phyloP scores from a whole-genome alignment of 2,797 vertebrate genomes.

The Brachymystax lenok region DNA sequence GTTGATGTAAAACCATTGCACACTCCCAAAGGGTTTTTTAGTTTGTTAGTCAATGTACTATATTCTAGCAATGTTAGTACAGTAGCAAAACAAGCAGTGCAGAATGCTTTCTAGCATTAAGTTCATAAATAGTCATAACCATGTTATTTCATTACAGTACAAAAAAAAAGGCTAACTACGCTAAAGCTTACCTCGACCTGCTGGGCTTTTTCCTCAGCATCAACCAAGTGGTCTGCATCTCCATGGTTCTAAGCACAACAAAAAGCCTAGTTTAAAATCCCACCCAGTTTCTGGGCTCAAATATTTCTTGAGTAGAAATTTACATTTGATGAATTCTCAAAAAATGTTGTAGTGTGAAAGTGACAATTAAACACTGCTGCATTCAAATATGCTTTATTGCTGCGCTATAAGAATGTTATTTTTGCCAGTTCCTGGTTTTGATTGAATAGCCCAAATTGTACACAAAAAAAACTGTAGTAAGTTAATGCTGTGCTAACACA shows the following conservation, averaged over 20 bases:
- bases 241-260: constrained; percentile 14
- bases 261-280: background rate
- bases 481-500: no score
- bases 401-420: no score
- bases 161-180: background rate
- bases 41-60: no score
- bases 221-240: background rate
- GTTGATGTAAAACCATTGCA: background rate
- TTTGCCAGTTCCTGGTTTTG: no score
- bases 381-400: no score
- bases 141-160: background rate
- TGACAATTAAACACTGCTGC: no score
- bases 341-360: no score
- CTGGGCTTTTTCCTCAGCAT: constrained; percentile 7
- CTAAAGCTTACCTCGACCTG: constrained; percentile 17
- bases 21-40: no score
- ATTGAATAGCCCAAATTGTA: no score
- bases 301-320: no score
- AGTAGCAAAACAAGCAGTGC: background rate
- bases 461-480: no score
- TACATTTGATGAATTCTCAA: no score
- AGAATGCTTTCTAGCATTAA: background rate
- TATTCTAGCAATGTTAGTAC: background rate
- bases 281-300: background rate
- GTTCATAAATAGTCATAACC: background rate